These are phyloP conservation scores for Zapus hudsonius DNA, from an alignment of 2,113 vertebrate genomes.

Conservation along the genomic window DNA sequence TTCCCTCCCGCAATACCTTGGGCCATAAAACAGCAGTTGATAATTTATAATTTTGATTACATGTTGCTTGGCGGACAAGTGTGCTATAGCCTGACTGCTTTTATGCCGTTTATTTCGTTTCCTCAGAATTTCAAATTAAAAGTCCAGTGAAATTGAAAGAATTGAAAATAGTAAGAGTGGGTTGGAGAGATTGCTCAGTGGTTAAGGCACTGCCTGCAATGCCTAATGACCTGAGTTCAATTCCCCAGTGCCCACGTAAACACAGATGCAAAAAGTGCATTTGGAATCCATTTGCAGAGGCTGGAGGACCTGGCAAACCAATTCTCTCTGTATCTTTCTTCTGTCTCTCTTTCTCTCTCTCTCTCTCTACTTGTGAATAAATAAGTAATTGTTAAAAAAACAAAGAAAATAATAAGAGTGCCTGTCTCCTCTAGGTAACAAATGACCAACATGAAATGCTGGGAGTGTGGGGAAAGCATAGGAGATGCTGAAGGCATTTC, in stretches of 20 bases:
- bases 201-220: too few relatives aligned
- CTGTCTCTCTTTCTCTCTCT: too few relatives aligned
- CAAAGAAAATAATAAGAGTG: too few relatives aligned
- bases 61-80: not conserved
- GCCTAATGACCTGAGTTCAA: too few relatives aligned
- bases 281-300: too few relatives aligned
- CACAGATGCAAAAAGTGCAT: too few relatives aligned
- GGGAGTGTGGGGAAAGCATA: not conserved
- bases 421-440: not conserved
- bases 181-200: too few relatives aligned
- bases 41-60: not conserved
- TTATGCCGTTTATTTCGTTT: not conserved
- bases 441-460: not conserved
- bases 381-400: too few relatives aligned
- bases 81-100: not conserved
- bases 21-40: not conserved
- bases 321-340: too few relatives aligned
- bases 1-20: not conserved
- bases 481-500: not conserved
- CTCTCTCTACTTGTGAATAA: too few relatives aligned
- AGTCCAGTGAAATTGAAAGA: not conserved
- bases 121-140: not conserved
- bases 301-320: too few relatives aligned
- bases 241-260: too few relatives aligned
- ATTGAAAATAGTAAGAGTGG: not conserved